A percentile compares a stretch with the other conserved stretches of the same genome.
Conservation (phyloP, 2,113 vertebrate genomes). For the Hippocampus guttulatus region DNA sequence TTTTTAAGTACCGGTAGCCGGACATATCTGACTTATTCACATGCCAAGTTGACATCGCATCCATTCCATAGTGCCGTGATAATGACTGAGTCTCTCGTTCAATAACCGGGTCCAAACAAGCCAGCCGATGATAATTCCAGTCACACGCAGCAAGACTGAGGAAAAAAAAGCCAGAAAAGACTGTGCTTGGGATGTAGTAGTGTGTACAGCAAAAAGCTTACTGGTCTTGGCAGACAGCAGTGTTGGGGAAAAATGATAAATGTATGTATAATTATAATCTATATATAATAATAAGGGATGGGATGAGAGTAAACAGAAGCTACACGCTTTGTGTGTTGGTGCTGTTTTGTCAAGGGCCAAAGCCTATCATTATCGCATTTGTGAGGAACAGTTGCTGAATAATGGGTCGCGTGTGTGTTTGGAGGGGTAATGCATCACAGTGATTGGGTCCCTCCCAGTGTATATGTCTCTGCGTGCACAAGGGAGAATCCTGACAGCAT, state of each 20-base stretch:
- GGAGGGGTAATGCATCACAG: slow-evolving; percentile 38
- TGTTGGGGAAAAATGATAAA: not conserved
- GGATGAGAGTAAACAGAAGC: slow-evolving; percentile 62
- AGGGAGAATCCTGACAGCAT: slow-evolving; percentile 18
- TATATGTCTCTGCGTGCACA: slow-evolving; percentile 21
- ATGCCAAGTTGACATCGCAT: too few species aligned
- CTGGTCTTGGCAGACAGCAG: slow-evolving; percentile 13
- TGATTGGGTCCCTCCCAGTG: slow-evolving; percentile 29
- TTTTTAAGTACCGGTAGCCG: too few species aligned
- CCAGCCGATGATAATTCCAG: not conserved
- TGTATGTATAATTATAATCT: slow-evolving; percentile 2
- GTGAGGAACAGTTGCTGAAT: slow-evolving; percentile 71
- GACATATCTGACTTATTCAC: too few species aligned
- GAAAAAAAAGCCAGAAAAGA: not conserved
- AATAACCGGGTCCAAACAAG: not conserved
- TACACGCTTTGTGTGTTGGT: slow-evolving; percentile 62
- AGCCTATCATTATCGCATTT: slow-evolving; percentile 80
- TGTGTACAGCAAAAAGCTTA: slow-evolving; percentile 30
- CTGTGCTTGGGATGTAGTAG: slow-evolving; percentile 4
- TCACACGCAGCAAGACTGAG: not conserved
- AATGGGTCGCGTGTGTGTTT: slow-evolving; percentile 61
- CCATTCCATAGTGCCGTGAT: too few species aligned
- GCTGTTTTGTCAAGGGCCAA: slow-evolving; percentile 56
- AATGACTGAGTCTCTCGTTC: not conserved
- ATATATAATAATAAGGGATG: slow-evolving; percentile 34